Evolutionary conservation across 2,113 vertebrate species (phyloP).

Genomic region (Mungos mungo): DNA sequence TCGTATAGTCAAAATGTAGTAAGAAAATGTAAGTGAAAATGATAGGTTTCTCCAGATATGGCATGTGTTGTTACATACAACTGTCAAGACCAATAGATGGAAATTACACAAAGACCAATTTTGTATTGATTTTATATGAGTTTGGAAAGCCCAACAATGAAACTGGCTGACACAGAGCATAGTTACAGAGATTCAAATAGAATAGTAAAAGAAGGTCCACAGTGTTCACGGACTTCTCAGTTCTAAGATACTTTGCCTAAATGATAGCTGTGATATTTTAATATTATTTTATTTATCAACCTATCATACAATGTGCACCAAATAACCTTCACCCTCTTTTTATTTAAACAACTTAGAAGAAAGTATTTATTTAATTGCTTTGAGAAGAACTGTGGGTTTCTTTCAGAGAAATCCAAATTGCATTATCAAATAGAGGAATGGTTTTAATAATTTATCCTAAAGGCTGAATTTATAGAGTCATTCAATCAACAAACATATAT

Average conservation of each 20-base stretch:
- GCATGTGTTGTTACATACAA: neutral
- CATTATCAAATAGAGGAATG: neutral
- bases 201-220: neutral
- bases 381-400: neutral
- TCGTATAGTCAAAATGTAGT: neutral
- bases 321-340: neutral
- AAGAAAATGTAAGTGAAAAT: neutral
- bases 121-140: conserved; percentile 1
- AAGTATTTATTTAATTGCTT: conserved; percentile 14
- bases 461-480: neutral
- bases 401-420: conserved; percentile 24
- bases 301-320: neutral
- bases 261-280: neutral
- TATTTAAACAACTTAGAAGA: conserved; percentile 12
- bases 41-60: neutral
- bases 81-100: neutral
- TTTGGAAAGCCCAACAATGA: neutral
- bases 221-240: neutral
- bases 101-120: conserved; percentile 2
- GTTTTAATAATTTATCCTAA: neutral
- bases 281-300: neutral
- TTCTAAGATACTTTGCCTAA: neutral
- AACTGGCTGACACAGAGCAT: neutral
- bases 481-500: neutral
- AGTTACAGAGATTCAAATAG: neutral